Evolutionary conservation across 2,888 invertebrate genomes (phyloP).

Genomic region (Alcis repandata): DNA sequence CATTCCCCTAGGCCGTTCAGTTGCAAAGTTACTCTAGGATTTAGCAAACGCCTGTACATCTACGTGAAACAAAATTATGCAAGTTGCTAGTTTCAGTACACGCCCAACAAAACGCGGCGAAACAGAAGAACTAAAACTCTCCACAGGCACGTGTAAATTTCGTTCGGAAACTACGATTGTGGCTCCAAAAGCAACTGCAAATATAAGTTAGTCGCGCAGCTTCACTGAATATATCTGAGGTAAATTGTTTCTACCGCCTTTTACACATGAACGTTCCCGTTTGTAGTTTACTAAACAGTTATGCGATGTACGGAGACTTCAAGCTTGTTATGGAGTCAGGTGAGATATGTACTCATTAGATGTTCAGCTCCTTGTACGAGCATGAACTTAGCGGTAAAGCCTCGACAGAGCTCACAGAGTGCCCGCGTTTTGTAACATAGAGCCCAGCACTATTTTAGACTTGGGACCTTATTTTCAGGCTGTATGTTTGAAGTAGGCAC

Average conservation of each 20-base stretch:
- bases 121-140: neutral
- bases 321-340: constrained; percentile 2
- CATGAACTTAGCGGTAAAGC: too few relatives aligned
- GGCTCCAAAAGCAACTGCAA: neutral
- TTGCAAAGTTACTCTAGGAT: constrained; percentile 23
- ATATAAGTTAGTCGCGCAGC: neutral
- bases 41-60: constrained; percentile 17
- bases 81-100: constrained; percentile 17
- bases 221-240: constrained; percentile 15
- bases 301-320: constrained; percentile 6
- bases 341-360: constrained; percentile 1
- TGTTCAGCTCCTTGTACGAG: neutral
- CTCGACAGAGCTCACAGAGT: too few relatives aligned
- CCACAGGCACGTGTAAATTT: neutral
- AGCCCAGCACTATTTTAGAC: too few relatives aligned
- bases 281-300: constrained; percentile 21
- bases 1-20: constrained; percentile 25
- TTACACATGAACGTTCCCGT: constrained; percentile 16
- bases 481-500: too few relatives aligned
- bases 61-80: constrained; percentile 34
- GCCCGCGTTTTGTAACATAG: too few relatives aligned
- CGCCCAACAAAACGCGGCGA: neutral
- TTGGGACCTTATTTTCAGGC: too few relatives aligned
- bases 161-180: neutral
- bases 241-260: constrained; percentile 29